These are phyloP conservation scores for Plebejus melissa DNA, from an alignment of 2,888 invertebrate genomes.

Conservation along the genomic window DNA sequence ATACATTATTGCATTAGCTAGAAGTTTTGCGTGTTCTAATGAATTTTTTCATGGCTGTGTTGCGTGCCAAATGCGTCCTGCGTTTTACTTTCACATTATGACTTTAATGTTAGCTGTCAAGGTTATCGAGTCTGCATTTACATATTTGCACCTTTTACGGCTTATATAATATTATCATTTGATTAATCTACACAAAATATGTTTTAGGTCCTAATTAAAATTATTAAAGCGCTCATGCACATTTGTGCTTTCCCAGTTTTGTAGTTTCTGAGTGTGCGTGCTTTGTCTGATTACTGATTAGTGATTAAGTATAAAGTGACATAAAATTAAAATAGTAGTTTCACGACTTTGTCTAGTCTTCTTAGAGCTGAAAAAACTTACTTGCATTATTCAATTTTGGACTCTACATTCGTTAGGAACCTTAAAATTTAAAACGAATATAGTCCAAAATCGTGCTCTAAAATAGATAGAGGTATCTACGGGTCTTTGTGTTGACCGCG, in stretches of 20 bases:
- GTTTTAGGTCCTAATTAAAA: constrained; percentile 13
- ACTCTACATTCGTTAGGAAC: background rate
- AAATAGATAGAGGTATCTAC: constrained; percentile 35
- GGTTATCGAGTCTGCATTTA: constrained; percentile 31
- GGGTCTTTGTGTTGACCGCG: constrained; percentile 37
- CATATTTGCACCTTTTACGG: constrained; percentile 37
- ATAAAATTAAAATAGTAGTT: background rate
- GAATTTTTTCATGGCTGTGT: constrained; percentile 22
- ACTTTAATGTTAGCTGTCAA: constrained; percentile 27
- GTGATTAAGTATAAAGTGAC: background rate
- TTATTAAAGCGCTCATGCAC: constrained; percentile 2
- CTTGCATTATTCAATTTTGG: too few relatives aligned
- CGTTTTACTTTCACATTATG: constrained; percentile 26
- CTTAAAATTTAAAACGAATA: background rate
- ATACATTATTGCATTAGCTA: constrained; percentile 14
- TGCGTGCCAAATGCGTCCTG: constrained; percentile 30
- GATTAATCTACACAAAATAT: constrained; percentile 11
- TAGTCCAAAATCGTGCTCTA: background rate
- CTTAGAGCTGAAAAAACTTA: background rate
- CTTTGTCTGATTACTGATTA: background rate
- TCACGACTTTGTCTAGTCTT: constrained; percentile 19
- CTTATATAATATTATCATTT: constrained; percentile 31
- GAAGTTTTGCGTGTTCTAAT: constrained; percentile 27
- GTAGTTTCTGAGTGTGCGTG: background rate
- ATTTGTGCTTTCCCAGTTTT: background rate